These are phyloP conservation scores for Apocheima hispidaria DNA, from an alignment of 2,888 invertebrate species.

Conservation along the genomic window DNA sequence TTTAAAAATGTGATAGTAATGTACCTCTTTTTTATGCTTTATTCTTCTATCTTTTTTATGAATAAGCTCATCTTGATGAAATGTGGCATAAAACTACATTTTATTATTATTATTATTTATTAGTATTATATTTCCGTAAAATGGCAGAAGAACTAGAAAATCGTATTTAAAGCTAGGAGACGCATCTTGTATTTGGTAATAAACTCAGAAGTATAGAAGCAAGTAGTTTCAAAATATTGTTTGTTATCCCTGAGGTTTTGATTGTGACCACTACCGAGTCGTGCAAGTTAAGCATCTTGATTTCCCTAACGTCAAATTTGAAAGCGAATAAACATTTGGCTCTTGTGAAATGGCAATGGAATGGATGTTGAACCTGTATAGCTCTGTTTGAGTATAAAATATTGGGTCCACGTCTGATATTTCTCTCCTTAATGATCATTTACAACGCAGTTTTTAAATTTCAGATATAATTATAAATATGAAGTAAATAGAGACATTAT, in stretches of 20 bases:
- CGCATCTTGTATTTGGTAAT: neutral
- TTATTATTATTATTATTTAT: too few species aligned
- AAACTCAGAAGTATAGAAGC: conserved; percentile 22
- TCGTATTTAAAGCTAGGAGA: neutral
- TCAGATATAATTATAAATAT: too few species aligned
- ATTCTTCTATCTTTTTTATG: too few species aligned
- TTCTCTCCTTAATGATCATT: too few species aligned
- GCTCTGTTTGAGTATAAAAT: neutral
- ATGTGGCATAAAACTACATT: too few species aligned
- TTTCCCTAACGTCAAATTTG: conserved; percentile 79
- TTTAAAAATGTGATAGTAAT: too few species aligned
- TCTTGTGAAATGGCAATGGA: conserved; percentile 29
- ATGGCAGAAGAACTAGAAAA: neutral
- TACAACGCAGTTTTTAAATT: too few species aligned
- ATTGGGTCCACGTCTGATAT: neutral
- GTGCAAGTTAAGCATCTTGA: conserved; percentile 75
- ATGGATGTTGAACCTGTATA: conserved; percentile 24
- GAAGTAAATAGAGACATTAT: too few species aligned
- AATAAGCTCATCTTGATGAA: too few species aligned
- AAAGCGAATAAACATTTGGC: conserved; percentile 64
- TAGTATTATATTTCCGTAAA: too few species aligned
- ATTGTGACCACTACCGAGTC: conserved; percentile 62
- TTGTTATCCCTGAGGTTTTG: conserved; percentile 56
- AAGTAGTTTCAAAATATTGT: conserved; percentile 55
- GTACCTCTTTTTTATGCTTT: too few species aligned